Evolutionary conservation across 64 coral and sea anemone species (phyloP).

Genomic region (Montipora cactus): DNA sequence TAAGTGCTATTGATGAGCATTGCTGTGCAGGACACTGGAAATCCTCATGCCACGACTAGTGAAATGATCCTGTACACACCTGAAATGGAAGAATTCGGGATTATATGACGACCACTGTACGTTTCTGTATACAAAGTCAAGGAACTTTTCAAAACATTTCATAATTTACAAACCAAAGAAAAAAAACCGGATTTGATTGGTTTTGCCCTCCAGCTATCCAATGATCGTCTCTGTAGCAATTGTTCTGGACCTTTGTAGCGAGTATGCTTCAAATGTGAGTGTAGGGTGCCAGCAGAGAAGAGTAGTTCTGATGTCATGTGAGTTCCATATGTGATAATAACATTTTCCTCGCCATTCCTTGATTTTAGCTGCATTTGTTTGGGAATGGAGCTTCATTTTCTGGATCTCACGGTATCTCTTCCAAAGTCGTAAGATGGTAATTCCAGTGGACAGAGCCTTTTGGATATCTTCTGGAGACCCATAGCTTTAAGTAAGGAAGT

Average conservation of each 20-base stretch:
- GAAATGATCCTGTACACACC: background rate
- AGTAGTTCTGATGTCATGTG: no score
- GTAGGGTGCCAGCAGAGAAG: no score
- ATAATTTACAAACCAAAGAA: background rate
- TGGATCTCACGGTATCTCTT: background rate
- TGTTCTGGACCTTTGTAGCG: conserved; percentile 39
- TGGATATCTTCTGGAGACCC: conserved; percentile 19
- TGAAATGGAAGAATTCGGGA: background rate
- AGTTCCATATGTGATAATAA: no score
- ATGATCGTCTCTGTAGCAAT: conserved; percentile 31
- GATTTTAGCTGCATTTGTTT: background rate
- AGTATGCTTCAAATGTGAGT: conserved; percentile 49
- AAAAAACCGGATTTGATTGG: background rate
- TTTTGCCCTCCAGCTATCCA: conserved; percentile 55
- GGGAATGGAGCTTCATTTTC: conserved; percentile 43
- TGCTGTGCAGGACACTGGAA: conserved; percentile 14
- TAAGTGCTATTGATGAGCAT: conserved; percentile 13
- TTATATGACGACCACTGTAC: no score
- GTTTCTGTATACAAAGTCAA: no score
- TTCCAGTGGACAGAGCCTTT: conserved; percentile 21
- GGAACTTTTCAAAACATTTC: no score
- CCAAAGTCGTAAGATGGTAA: conserved; percentile 45
- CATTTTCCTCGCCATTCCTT: no score
- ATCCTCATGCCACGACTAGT: background rate
- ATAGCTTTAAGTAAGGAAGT: conserved; percentile 20